A percentile compares a stretch with the other conserved stretches of the same genome.
Conservation (phyloP, 2,888 invertebrate genomes). For the Athrips mouffetella region DNA sequence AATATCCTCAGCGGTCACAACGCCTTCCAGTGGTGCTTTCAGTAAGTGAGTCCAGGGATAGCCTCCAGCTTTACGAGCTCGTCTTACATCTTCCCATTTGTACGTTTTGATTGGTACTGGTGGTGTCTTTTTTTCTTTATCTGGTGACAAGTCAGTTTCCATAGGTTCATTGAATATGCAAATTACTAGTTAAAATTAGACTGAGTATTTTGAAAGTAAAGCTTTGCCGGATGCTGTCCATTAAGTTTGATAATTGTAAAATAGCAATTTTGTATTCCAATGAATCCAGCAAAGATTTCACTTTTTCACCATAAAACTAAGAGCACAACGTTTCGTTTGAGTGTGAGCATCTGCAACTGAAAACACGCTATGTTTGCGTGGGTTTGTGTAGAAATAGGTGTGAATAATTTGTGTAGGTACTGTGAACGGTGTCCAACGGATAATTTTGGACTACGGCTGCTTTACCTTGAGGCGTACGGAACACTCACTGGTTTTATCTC, state of each 20-base stretch:
- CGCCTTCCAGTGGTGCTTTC: conserved; percentile 79
- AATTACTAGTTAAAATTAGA: not conserved
- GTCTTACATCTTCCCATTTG: conserved; percentile 87
- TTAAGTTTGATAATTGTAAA: conserved; percentile 13
- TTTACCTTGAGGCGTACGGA: conserved; percentile 66
- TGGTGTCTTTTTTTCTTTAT: conserved; percentile 73
- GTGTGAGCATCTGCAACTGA: conserved; percentile 68
- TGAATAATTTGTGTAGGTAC: conserved; percentile 73
- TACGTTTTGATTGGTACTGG: conserved; percentile 87
- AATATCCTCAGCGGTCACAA: conserved; percentile 73
- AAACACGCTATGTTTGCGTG: conserved; percentile 73
- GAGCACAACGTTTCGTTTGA: conserved; percentile 75
- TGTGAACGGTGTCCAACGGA: conserved; percentile 59
- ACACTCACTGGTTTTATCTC: conserved; percentile 41
- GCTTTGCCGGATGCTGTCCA: conserved; percentile 33
- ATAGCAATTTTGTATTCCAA: conserved; percentile 28
- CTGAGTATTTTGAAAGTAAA: conserved; percentile 23
- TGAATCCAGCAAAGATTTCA: conserved; percentile 57
- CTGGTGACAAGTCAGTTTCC: conserved; percentile 77
- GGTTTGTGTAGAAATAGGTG: conserved; percentile 75
- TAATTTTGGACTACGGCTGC: conserved; percentile 61
- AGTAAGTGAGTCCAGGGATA: conserved; percentile 90
- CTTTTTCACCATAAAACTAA: conserved; percentile 64
- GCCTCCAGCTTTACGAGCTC: conserved; percentile 83
- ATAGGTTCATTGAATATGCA: conserved; percentile 60